Percentiles rank a stretch among this genome's conserved stretches.
Conservation (phyloP, 2,888 invertebrate species). For the Hyposoter dolosus region DNA sequence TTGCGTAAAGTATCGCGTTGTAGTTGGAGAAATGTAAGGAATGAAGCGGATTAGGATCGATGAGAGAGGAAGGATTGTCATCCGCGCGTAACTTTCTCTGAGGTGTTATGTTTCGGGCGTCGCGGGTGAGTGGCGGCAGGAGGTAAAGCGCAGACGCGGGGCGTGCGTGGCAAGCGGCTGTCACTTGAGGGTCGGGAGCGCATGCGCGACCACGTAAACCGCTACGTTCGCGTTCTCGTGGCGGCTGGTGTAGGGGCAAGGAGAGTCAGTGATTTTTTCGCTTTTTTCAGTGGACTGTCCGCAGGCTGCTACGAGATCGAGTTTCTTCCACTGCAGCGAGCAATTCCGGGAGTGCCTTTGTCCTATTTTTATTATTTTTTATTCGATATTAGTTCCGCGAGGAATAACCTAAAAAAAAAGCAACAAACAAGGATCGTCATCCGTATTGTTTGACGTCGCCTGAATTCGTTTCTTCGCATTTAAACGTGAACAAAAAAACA, state of each 20-base stretch:
- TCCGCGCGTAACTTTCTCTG: not conserved
- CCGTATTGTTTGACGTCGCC: not conserved
- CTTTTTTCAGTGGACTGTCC: slow-evolving; percentile 35
- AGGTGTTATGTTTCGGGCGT: not conserved
- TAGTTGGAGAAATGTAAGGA: not conserved
- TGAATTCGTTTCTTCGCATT: not conserved
- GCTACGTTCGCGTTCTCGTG: not conserved
- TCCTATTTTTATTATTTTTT: slow-evolving; percentile 5
- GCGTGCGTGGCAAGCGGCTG: slow-evolving; percentile 69
- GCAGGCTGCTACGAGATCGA: not conserved
- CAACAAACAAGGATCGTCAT: not conserved
- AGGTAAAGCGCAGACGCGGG: not conserved
- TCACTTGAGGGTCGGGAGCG: slow-evolving; percentile 45
- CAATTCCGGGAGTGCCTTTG: slow-evolving; percentile 13
- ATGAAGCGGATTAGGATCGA: not conserved
- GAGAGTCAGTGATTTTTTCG: slow-evolving; percentile 1
- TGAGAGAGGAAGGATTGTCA: not conserved
- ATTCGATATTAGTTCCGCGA: not conserved
- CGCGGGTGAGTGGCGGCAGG: not conserved
- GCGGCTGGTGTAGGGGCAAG: not conserved
- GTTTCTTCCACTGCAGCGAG: slow-evolving; percentile 10
- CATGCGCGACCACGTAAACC: slow-evolving; percentile 73
- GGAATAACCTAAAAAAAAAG: not conserved
- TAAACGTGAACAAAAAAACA: slow-evolving; percentile 26
- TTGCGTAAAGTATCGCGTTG: not conserved